Percentiles rank a stretch among this genome's conserved stretches.
phyloP scores from a whole-genome alignment of 1,140 invertebrate genomes.

The Bathynomus jamesi region DNA sequence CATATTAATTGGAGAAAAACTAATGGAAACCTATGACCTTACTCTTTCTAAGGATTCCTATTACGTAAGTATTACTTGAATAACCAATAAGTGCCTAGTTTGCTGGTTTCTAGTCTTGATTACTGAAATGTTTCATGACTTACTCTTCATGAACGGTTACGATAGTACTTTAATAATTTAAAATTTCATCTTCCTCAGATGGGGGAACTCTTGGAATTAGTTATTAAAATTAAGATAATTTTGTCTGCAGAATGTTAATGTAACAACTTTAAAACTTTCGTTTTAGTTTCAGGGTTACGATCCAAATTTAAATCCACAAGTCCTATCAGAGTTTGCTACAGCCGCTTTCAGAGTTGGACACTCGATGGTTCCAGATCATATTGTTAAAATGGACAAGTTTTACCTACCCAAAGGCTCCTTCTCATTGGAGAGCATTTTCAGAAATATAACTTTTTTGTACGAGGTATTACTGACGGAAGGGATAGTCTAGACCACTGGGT shows the following conservation, averaged over 20 bases:
- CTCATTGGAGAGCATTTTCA: slow-evolving; percentile 17
- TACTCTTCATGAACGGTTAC: not conserved
- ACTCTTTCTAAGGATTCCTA: not conserved
- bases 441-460: slow-evolving; percentile 39
- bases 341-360: slow-evolving; percentile 54
- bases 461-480: too few species aligned
- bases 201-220: not conserved
- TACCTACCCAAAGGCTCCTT: slow-evolving; percentile 17
- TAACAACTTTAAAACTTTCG: not conserved
- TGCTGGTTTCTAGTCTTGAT: not conserved
- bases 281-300: slow-evolving; percentile 41
- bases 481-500: too few species aligned
- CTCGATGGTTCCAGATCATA: slow-evolving; percentile 39
- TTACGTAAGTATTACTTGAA: not conserved
- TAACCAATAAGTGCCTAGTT: not conserved
- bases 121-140: not conserved
- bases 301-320: slow-evolving; percentile 42
- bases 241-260: not conserved
- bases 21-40: not conserved
- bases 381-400: slow-evolving; percentile 12
- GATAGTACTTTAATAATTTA: not conserved
- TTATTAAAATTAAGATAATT: not conserved
- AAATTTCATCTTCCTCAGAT: not conserved
- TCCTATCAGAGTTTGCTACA: slow-evolving; percentile 46
- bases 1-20: slow-evolving; percentile 18